phyloP scores from a whole-genome alignment of 2,888 invertebrate genomes.

The Drosophila birchii region DNA sequence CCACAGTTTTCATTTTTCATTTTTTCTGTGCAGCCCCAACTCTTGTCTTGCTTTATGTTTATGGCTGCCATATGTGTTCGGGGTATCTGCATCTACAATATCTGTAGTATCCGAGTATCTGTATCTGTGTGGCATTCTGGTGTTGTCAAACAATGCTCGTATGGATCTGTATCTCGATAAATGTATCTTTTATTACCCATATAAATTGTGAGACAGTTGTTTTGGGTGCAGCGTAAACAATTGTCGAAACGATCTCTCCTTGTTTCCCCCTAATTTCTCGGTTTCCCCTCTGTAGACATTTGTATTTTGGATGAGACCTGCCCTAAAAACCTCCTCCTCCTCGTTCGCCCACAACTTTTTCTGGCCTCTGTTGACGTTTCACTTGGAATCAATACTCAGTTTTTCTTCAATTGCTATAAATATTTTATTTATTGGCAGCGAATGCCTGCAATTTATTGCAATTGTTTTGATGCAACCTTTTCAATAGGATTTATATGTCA shows the following conservation, averaged over 20 bases:
- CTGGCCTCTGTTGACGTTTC: slow-evolving; percentile 16
- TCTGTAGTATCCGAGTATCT: slow-evolving; percentile 21
- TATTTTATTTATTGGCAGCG: slow-evolving; percentile 21
- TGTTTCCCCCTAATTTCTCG: neutral
- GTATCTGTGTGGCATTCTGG: slow-evolving; percentile 30
- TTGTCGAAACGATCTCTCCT: slow-evolving; percentile 29
- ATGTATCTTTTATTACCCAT: slow-evolving; percentile 60
- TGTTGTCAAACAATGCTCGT: slow-evolving; percentile 48
- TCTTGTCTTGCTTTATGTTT: slow-evolving; percentile 51
- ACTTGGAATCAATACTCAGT: slow-evolving; percentile 17
- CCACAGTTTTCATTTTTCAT: slow-evolving; percentile 22
- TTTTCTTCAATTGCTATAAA: slow-evolving; percentile 13
- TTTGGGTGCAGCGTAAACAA: slow-evolving; percentile 48
- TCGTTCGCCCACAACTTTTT: slow-evolving; percentile 9
- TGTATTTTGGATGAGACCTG: slow-evolving; percentile 18
- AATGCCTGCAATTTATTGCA: slow-evolving; percentile 16
- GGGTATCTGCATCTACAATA: slow-evolving; percentile 2
- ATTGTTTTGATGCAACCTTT: neutral
- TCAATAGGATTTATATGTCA: neutral
- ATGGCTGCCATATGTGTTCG: slow-evolving; percentile 60
- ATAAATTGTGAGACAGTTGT: slow-evolving; percentile 46
- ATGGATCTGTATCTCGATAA: slow-evolving; percentile 43
- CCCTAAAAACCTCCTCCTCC: slow-evolving; percentile 1
- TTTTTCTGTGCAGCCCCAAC: slow-evolving; percentile 33
- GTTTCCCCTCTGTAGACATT: slow-evolving; percentile 4